Percentiles rank a stretch among this genome's conserved stretches.
These are phyloP conservation scores for Pherbina coryleti DNA, from an alignment of 2,888 invertebrate species.

Conservation along the genomic window DNA sequence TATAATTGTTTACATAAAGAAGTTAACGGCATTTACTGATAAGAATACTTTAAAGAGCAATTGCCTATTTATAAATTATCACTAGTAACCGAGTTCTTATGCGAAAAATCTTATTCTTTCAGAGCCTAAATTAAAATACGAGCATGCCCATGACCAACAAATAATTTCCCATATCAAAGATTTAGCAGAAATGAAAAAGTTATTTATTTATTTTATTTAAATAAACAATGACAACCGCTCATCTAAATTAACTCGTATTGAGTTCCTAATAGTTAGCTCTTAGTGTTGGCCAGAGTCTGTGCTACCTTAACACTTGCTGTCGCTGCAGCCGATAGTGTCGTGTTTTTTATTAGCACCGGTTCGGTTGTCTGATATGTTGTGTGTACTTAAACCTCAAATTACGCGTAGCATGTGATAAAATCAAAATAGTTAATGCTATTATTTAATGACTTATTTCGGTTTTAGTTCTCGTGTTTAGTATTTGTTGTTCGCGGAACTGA, in stretches of 20 bases:
- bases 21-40: no score
- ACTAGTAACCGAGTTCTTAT: not conserved
- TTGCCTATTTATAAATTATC: no score
- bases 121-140: no score
- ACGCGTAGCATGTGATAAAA: conserved; percentile 43
- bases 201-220: not conserved
- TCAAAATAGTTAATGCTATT: conserved; percentile 13
- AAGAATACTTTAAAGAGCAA: no score
- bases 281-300: not conserved
- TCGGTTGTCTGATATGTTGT: conserved; percentile 11
- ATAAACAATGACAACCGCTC: not conserved
- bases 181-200: no score
- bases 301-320: not conserved
- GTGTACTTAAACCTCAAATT: not conserved
- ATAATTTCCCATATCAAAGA: not conserved
- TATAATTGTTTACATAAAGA: no score
- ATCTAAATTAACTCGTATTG: not conserved
- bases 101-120: no score
- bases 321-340: conserved; percentile 13
- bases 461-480: conserved; percentile 9
- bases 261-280: not conserved
- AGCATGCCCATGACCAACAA: not conserved
- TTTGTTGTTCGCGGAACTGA: not conserved
- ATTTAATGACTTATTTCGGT: not conserved
- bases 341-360: conserved; percentile 9